Conservation (phyloP, 2,113 vertebrate genomes). For the Ceyx melanurus region DNA sequence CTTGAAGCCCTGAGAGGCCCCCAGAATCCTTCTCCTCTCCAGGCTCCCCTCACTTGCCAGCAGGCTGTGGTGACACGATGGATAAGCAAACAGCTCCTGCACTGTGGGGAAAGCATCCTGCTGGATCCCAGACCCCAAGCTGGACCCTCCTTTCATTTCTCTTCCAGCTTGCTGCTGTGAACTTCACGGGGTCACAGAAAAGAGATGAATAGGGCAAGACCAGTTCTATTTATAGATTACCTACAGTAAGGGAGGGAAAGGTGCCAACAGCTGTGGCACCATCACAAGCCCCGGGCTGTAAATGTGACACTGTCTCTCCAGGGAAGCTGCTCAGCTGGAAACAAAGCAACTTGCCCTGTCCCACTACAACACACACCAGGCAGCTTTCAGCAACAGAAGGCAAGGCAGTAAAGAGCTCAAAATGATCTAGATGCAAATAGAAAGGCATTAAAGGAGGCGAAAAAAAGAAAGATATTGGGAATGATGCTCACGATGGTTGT, state of each 20-base stretch:
- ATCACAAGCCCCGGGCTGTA: fast-evolving
- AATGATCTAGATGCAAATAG: fast-evolving
- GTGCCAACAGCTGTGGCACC: not conserved
- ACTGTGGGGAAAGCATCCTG: fast-evolving
- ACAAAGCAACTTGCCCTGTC: not conserved
- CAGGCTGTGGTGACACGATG: fast-evolving
- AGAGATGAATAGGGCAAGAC: not conserved
- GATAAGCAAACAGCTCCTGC: not conserved
- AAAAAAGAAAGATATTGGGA: not conserved
- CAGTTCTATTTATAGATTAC: not conserved
- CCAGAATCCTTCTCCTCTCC: not conserved
- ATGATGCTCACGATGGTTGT: fast-evolving
- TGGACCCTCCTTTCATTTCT: not conserved
- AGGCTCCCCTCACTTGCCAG: not conserved
- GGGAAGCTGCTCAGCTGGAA: not conserved
- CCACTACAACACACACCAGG: no score
- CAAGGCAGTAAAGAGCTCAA: not conserved
- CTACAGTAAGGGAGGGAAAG: not conserved
- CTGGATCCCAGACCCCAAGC: not conserved
- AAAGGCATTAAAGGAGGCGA: not conserved
- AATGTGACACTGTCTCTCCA: not conserved
- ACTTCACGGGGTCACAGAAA: not conserved
- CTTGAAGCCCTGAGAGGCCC: not conserved
- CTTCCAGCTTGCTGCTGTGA: not conserved
- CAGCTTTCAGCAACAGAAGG: not conserved